Evolutionary conservation across 2,113 vertebrate genomes (phyloP), one percentile per base, ranked within the genome.

Genomic region (Eudyptes chrysolophus): DNA sequence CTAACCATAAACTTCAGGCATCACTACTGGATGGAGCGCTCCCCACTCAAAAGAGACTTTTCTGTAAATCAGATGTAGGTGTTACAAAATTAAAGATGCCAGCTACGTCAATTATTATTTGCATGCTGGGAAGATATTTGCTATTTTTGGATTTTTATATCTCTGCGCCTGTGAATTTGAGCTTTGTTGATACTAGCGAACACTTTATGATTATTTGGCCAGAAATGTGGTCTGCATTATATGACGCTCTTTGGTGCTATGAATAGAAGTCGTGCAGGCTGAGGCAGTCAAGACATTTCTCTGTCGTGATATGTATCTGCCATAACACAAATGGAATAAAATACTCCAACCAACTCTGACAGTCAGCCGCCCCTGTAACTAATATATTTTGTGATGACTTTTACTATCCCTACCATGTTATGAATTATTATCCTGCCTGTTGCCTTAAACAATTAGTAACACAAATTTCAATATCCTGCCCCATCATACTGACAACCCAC

Each of bases 391-490:
- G 61, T 72, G 49, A 68, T n/a, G 38, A 51, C 51, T 85, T 94
- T 90, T 65, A 60, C 78, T 90, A 24, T 84, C 62, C 30, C 44
- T 49, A 13, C 26, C 7, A 16, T 19, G 32, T 94, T 93, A 82
- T 94, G 58, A 94, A 89, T 96, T 72, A 64, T 66, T 84, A 77
- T 54, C 32, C 57, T 92, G 82, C 60, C 90, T 75, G 82, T 94
- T 94, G 58, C 69, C 79, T 94, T 96, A 95, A 97, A 83, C 49
- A 77, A 93, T 88, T 87, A 94, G 74, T 55, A 92, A 69, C 44
- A 81, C 46, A 85, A 84, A 85, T 91, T 95, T 77, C 18, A 16
- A 79, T 71, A 84, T 57, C 61, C 46, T 83, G 34, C n/a, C 26
- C 48, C 86, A 65, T 52, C 78, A 65, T 42, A 54, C 52, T 85